A percentile compares a stretch with the other conserved stretches of the same genome.
These are phyloP conservation scores for Nothocercus nigrocapillus DNA, from an alignment of 2,113 vertebrate genomes.

Conservation along the genomic window DNA sequence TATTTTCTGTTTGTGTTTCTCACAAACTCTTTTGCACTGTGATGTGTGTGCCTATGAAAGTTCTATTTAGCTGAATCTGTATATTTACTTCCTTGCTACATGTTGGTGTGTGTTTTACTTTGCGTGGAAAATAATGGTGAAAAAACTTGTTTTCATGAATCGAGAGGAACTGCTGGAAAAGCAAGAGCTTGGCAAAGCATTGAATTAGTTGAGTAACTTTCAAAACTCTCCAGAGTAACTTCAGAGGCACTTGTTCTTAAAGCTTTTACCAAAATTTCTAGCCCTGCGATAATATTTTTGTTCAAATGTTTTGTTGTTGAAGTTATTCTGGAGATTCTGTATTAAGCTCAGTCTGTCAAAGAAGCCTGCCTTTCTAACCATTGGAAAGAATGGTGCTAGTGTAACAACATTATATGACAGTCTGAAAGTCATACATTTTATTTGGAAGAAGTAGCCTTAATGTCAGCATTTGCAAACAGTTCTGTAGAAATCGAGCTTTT, in stretches of 20 bases:
- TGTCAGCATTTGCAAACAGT: not conserved
- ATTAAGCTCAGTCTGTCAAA: not conserved
- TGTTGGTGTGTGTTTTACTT: not conserved
- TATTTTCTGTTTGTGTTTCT: not conserved
- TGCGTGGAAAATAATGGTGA: not conserved
- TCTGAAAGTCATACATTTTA: not conserved
- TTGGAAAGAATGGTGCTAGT: not conserved
- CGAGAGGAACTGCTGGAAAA: not conserved
- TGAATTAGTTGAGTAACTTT: not conserved
- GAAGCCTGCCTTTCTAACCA: not conserved
- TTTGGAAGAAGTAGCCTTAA: not conserved
- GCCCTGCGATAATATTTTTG: not conserved
- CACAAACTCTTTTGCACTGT: not conserved
- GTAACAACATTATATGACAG: not conserved
- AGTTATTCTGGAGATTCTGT: not conserved
- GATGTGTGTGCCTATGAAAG: not conserved
- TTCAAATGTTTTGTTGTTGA: not conserved
- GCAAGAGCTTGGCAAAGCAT: not conserved
- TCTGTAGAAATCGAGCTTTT: not conserved
- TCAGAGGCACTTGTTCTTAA: not conserved
- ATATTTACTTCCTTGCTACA: not conserved
- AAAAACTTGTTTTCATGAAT: not conserved
- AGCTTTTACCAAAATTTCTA: not conserved
- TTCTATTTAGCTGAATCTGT: not conserved
- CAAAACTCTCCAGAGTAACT: not conserved